Percentiles rank a stretch among this genome's conserved stretches.
These are phyloP conservation scores for Crotalus horridus DNA, from an alignment of 2,113 vertebrate genomes.

Conservation along the genomic window DNA sequence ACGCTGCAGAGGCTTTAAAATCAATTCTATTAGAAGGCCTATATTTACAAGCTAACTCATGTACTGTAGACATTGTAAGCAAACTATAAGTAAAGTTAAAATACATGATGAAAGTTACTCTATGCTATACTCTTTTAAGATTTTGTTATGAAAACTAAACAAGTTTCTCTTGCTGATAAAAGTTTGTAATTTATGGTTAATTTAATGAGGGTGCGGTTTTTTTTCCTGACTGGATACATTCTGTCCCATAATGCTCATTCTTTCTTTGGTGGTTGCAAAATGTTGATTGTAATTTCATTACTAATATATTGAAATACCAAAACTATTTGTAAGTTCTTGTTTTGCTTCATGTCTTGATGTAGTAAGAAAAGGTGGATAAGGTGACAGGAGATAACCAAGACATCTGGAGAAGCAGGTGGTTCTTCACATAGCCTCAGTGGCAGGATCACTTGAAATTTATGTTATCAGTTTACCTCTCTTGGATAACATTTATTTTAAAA, in stretches of 20 bases:
- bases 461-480: background rate
- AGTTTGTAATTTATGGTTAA: background rate
- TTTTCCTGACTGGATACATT: background rate
- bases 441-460: background rate
- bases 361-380: background rate
- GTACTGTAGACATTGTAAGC: background rate
- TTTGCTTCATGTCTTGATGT: background rate
- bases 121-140: background rate
- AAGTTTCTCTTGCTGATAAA: background rate
- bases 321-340: background rate
- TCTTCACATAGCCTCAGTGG: background rate
- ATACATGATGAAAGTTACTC: background rate
- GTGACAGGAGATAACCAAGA: background rate
- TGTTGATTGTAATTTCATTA: background rate
- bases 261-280: background rate
- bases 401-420: background rate
- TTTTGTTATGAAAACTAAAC: background rate
- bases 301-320: background rate
- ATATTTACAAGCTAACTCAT: slow-evolving; percentile 20
- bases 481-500: background rate
- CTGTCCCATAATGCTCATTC: background rate
- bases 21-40: slow-evolving; percentile 5
- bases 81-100: background rate
- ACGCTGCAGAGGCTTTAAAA: slow-evolving; percentile 14
- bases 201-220: background rate